These are phyloP conservation scores for Grapholita molesta DNA, from an alignment of 1,140 invertebrate genomes.

Conservation along the genomic window DNA sequence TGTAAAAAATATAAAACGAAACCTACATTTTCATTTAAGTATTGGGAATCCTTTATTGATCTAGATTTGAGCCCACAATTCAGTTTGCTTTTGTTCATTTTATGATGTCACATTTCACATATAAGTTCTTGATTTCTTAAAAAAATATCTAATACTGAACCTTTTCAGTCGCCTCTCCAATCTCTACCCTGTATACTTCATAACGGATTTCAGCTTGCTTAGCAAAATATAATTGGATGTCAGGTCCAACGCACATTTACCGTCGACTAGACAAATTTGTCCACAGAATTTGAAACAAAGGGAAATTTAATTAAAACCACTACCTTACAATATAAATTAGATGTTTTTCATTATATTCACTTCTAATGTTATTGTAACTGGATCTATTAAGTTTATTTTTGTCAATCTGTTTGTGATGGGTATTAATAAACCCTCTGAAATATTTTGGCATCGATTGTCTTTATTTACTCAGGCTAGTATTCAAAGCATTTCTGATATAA, in stretches of 20 bases:
- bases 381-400: not conserved
- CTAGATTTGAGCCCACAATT: too few relatives aligned
- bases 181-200: not conserved
- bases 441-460: not conserved
- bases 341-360: not conserved
- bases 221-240: slow-evolving; percentile 22
- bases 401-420: not conserved
- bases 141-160: too few relatives aligned
- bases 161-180: not conserved
- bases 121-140: too few relatives aligned
- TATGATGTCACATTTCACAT: too few relatives aligned
- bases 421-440: not conserved
- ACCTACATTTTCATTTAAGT: too few relatives aligned
- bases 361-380: not conserved
- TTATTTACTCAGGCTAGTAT: not conserved
- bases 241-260: slow-evolving; percentile 12
- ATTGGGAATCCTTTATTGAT: too few relatives aligned
- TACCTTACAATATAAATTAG: not conserved
- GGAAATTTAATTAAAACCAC: not conserved
- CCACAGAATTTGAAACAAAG: slow-evolving; percentile 24
- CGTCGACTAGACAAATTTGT: slow-evolving; percentile 31
- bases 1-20: too few relatives aligned
- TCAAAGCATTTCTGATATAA: not conserved
- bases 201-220: not conserved
- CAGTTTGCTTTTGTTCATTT: too few relatives aligned